These are phyloP conservation scores for Odontomyia ornata DNA, from an alignment of 2,888 invertebrate species.

Conservation along the genomic window DNA sequence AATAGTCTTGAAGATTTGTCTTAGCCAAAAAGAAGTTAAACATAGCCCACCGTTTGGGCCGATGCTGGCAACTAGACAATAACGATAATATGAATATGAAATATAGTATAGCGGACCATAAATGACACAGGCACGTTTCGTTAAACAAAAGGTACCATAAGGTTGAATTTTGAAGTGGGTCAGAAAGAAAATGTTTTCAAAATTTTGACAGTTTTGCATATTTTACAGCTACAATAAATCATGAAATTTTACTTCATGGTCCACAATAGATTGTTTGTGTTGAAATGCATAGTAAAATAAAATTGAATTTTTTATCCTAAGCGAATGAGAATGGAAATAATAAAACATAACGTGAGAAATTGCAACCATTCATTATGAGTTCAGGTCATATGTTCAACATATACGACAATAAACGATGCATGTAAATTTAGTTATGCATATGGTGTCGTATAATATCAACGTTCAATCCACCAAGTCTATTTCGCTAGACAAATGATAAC, in stretches of 20 bases:
- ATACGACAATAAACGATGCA: not conserved
- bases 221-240: conserved; percentile 36
- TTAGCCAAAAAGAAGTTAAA: conserved; percentile 1
- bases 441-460: not conserved
- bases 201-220: conserved; percentile 42
- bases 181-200: conserved; percentile 37
- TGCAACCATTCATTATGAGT: not conserved
- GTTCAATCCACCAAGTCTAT: not conserved
- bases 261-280: not conserved
- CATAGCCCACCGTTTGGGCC: conserved; percentile 14
- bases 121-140: conserved; percentile 35
- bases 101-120: conserved; percentile 24
- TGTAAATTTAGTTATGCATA: not conserved
- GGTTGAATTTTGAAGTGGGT: conserved; percentile 34
- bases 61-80: too few species aligned
- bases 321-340: not conserved
- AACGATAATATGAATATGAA: conserved; percentile 36
- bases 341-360: not conserved
- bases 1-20: conserved; percentile 25
- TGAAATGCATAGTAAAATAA: not conserved
- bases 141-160: conserved; percentile 34
- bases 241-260: conserved; percentile 25
- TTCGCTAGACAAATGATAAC: not conserved
- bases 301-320: not conserved
- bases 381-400: conserved; percentile 2